These are phyloP conservation scores for Hydractinia symbiolongicarpus DNA, from an alignment of 30 jellyfish, hydroid and myxozoan species.

Conservation along the genomic window DNA sequence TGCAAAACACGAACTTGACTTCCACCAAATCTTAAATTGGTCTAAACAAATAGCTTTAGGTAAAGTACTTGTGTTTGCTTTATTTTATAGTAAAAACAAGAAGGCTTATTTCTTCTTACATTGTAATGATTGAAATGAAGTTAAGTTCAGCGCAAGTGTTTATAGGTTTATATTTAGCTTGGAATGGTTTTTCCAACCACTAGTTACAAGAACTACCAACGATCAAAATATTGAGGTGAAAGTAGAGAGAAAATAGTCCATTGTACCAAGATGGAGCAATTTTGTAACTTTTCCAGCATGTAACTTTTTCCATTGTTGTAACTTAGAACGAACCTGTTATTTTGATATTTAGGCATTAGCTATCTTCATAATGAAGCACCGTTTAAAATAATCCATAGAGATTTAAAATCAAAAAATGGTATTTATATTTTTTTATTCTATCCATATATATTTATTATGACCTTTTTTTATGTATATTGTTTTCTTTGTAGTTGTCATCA, in stretches of 20 bases:
- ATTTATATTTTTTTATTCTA: neutral
- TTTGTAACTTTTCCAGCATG: too few relatives aligned
- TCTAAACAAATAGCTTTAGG: slow-evolving; percentile 86
- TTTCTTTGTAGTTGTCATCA: slow-evolving; percentile 46
- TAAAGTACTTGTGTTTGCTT: neutral
- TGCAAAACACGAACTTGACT: slow-evolving; percentile 42
- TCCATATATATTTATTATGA: neutral
- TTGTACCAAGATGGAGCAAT: too few relatives aligned
- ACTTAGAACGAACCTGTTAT: neutral
- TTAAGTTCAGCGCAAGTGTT: too few relatives aligned
- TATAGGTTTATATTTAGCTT: too few relatives aligned
- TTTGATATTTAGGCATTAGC: slow-evolving; percentile 50
- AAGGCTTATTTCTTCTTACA: neutral
- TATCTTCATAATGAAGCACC: slow-evolving; percentile 92
- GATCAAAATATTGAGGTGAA: too few relatives aligned
- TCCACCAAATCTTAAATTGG: slow-evolving; percentile 62
- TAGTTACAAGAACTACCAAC: too few relatives aligned
- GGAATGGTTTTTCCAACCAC: too few relatives aligned
- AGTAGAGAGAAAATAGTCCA: too few relatives aligned
- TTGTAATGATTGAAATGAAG: too few relatives aligned
- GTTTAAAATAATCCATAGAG: slow-evolving; percentile 71
- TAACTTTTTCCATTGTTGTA: too few relatives aligned
- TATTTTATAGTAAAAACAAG: neutral
- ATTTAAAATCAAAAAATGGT: slow-evolving; percentile 81
- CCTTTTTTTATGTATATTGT: neutral